phyloP scores from a whole-genome alignment of 2,888 invertebrate species.

The Xestoiulus laeticollis region DNA sequence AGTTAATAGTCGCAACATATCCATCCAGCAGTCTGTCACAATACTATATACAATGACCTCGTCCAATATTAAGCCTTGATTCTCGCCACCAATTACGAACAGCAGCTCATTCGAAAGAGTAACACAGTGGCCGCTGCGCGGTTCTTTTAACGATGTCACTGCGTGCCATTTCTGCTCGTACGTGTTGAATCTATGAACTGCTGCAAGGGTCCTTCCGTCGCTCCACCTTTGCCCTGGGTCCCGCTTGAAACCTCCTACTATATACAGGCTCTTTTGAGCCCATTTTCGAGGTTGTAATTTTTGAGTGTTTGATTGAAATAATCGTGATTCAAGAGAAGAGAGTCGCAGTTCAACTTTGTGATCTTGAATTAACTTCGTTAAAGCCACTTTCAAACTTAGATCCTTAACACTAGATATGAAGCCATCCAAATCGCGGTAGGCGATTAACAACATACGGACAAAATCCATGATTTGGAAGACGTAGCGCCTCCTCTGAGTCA shows the following conservation, averaged over 20 bases:
- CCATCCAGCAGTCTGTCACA: conserved; percentile 69
- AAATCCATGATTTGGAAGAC: conserved; percentile 86
- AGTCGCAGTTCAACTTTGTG: conserved; percentile 54
- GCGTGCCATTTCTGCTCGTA: conserved; percentile 83
- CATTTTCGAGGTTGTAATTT: conserved; percentile 79
- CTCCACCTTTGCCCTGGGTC: conserved; percentile 82
- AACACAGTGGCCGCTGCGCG: conserved; percentile 87
- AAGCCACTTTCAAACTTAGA: conserved; percentile 78
- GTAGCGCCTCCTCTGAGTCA: conserved; percentile 77
- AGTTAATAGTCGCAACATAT: conserved; percentile 77
- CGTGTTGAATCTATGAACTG: conserved; percentile 84
- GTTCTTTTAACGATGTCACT: conserved; percentile 81
- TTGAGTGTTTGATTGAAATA: conserved; percentile 48
- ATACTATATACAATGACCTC: conserved; percentile 84
- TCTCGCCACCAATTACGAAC: conserved; percentile 90
- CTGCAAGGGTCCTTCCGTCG: conserved; percentile 75
- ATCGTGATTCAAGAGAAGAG: conserved; percentile 50
- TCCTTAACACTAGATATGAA: conserved; percentile 81
- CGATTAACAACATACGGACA: conserved; percentile 82
- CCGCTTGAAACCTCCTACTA: conserved; percentile 88
- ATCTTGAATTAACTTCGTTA: conserved; percentile 66
- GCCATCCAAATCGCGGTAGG: conserved; percentile 79
- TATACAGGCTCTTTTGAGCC: conserved; percentile 85
- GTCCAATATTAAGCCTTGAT: conserved; percentile 83
- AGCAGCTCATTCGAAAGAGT: conserved; percentile 84